Evolutionary conservation across 2,113 vertebrate species (phyloP).

Genomic region (human (Homo sapiens)): DNA sequence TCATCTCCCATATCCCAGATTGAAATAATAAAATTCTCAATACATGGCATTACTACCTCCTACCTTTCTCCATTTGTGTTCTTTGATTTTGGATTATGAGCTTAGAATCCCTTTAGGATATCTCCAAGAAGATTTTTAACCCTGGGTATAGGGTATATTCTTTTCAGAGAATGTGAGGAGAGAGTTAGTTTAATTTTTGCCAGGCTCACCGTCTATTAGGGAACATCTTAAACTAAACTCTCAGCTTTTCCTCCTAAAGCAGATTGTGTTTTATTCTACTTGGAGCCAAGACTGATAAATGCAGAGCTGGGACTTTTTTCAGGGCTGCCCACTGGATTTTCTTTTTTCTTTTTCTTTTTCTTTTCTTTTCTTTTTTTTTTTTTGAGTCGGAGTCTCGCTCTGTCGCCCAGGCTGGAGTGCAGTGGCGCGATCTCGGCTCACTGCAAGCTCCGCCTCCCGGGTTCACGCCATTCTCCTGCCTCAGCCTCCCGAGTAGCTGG

Average conservation of each 20-base stretch:
- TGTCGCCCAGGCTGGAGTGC: no score
- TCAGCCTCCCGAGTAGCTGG: no score
- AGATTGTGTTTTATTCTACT: neutral
- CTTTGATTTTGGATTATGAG: neutral
- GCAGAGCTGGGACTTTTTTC: neutral
- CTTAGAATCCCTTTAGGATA: neutral
- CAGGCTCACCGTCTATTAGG: neutral
- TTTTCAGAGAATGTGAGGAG: neutral
- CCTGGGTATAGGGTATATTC: neutral
- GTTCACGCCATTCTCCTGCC: no score
- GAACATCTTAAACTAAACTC: neutral
- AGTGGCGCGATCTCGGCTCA: no score
- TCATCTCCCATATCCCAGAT: neutral
- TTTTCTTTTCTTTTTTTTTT: no score
- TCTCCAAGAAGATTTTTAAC: neutral
- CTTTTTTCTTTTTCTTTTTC: no score
- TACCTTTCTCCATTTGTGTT: neutral
- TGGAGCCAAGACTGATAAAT: neutral
- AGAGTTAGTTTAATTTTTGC: neutral
- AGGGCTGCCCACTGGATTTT: neutral
- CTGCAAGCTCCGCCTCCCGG: no score
- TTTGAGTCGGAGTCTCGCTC: no score
- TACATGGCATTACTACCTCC: neutral
- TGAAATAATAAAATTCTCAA: neutral
- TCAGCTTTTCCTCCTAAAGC: neutral